Conservation (phyloP, 2,113 vertebrate species). For the Hippolais icterina region DNA sequence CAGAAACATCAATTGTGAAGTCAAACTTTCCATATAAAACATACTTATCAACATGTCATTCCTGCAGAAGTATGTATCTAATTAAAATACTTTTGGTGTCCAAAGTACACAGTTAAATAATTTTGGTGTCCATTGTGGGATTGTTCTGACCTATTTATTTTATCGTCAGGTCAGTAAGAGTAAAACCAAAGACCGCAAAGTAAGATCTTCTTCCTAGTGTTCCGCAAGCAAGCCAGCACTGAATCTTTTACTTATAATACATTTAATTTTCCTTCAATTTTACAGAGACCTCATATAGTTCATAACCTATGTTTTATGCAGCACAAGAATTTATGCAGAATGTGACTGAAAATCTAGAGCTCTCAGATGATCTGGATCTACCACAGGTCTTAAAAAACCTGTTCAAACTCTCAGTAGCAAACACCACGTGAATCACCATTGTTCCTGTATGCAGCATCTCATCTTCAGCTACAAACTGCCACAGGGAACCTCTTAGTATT, state of each 20-base stretch:
- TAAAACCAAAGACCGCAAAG: neutral
- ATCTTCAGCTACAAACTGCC: neutral
- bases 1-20: neutral
- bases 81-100: neutral
- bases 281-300: neutral
- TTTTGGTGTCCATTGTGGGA: neutral
- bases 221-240: neutral
- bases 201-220: neutral
- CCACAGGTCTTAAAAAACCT: neutral
- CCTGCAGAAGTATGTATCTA: neutral
- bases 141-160: neutral
- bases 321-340: neutral
- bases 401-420: neutral
- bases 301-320: neutral
- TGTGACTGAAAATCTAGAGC: neutral
- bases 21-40: neutral
- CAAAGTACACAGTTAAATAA: neutral
- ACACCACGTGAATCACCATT: neutral
- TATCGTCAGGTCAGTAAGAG: neutral
- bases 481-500: neutral
- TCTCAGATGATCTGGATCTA: neutral
- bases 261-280: neutral
- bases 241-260: neutral
- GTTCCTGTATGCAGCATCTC: neutral
- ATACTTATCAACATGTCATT: neutral